These are phyloP conservation scores for Oreocharis arfaki DNA, from an alignment of 2,113 vertebrate species.

Conservation along the genomic window DNA sequence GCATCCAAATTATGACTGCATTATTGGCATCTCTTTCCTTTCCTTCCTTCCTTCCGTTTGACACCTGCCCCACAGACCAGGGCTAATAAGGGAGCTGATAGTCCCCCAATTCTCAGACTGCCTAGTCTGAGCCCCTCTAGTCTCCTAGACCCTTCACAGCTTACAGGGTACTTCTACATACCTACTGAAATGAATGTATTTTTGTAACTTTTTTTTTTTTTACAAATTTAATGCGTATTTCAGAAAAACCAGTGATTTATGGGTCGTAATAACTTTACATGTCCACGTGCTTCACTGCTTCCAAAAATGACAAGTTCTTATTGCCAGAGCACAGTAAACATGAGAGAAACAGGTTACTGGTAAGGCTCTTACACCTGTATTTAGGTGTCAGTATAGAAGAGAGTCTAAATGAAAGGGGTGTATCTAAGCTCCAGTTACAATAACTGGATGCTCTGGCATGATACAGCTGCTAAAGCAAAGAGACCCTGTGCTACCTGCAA, in stretches of 20 bases:
- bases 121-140: background rate
- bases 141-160: too few relatives aligned
- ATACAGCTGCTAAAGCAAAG: background rate
- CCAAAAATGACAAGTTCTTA: background rate
- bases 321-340: background rate
- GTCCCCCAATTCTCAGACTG: background rate
- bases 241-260: background rate
- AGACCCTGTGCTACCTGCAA: background rate
- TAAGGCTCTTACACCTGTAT: background rate
- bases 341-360: background rate
- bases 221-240: too few relatives aligned
- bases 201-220: rapidly evolving
- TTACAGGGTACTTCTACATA: background rate
- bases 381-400: background rate
- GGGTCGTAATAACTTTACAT: background rate
- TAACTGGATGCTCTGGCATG: background rate
- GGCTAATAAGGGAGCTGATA: background rate
- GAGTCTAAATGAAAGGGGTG: background rate
- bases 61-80: background rate
- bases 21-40: background rate
- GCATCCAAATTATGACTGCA: background rate
- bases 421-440: background rate
- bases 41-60: background rate
- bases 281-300: background rate
- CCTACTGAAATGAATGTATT: background rate